Conservation (phyloP, 2,113 vertebrate genomes). For the Neopipo cinnamomea region DNA sequence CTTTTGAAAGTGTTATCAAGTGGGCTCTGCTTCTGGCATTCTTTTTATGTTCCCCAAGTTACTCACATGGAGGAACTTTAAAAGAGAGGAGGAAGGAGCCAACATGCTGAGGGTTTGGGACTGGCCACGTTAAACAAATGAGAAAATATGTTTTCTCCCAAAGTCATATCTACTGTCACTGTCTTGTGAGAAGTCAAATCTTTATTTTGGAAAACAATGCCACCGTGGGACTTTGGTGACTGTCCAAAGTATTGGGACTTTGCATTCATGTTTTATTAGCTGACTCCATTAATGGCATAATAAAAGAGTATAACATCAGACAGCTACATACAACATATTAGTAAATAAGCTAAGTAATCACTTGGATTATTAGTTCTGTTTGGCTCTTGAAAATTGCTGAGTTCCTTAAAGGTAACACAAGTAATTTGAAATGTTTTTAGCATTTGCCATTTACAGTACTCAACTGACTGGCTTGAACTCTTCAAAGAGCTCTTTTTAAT, state of each 20-base stretch:
- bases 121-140: background rate
- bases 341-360: background rate
- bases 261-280: background rate
- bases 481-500: conserved; percentile 33
- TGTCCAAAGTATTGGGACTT: background rate
- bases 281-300: conserved; percentile 3
- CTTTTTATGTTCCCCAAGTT: conserved; percentile 11
- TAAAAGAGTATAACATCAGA: background rate
- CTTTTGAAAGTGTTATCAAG: background rate
- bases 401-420: conserved; percentile 4
- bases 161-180: background rate
- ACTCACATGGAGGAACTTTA: background rate
- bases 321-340: background rate
- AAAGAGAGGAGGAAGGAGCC: background rate
- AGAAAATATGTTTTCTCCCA: background rate
- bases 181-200: fast-evolving
- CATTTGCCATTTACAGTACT: background rate
- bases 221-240: background rate
- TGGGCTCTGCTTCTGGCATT: background rate
- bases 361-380: background rate
- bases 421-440: background rate
- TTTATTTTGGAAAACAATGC: background rate
- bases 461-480: background rate
- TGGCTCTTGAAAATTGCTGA: background rate
- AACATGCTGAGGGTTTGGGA: background rate